phyloP scores from a whole-genome alignment of 2,888 invertebrate genomes.

The Oligia fasciuncula region DNA sequence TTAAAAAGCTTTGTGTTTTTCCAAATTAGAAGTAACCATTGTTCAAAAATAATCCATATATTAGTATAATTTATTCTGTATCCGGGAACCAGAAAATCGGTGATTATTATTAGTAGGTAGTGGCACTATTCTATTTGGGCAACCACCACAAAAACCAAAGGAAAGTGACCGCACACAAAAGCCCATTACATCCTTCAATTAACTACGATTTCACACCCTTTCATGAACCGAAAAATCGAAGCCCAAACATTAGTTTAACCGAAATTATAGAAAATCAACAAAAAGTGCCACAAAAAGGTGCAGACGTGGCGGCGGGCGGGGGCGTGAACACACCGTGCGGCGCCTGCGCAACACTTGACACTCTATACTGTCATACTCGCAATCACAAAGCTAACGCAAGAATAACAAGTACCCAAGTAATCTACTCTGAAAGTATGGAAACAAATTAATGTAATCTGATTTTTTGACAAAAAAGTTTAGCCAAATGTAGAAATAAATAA shows the following conservation, averaged over 20 bases:
- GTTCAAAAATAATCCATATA: conserved; percentile 63
- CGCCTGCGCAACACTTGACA: conserved; percentile 67
- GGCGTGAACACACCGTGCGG: conserved; percentile 73
- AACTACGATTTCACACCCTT: conserved; percentile 89
- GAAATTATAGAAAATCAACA: conserved; percentile 88
- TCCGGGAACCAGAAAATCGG: conserved; percentile 60
- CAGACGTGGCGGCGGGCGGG: conserved; percentile 75
- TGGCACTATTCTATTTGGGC: conserved; percentile 60
- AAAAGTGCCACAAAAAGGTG: conserved; percentile 84
- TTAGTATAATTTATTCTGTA: conserved; percentile 61
- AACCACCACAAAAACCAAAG: conserved; percentile 72
- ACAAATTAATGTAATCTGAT: background rate
- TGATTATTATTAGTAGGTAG: conserved; percentile 59
- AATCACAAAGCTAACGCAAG: background rate
- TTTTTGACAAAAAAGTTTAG: background rate
- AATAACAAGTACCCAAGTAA: background rate
- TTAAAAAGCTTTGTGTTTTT: conserved; percentile 66
- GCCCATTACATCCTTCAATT: conserved; percentile 87
- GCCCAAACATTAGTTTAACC: conserved; percentile 90
- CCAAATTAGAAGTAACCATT: conserved; percentile 67
- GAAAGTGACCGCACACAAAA: conserved; percentile 87
- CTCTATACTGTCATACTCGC: conserved; percentile 22
- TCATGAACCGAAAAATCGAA: conserved; percentile 90
- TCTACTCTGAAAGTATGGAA: background rate
- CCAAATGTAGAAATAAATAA: background rate